These are phyloP conservation scores for Papilio polytes DNA, from an alignment of 1,140 invertebrate species.

Conservation along the genomic window DNA sequence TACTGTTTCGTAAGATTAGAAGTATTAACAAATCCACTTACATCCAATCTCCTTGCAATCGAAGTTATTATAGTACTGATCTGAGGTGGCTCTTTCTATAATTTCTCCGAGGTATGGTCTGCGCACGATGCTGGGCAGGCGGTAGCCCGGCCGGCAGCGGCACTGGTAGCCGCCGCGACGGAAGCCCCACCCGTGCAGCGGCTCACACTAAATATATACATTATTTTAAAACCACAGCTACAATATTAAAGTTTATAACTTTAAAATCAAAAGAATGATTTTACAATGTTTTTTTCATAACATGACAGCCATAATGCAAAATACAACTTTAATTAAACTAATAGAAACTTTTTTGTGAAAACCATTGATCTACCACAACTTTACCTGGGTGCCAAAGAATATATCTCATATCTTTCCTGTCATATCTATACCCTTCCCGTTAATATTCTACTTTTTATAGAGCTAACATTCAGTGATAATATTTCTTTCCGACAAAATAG, in stretches of 20 bases:
- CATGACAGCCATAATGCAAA: too few species aligned
- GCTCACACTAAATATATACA: constrained; percentile 92
- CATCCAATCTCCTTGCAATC: constrained; percentile 96
- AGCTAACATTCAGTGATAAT: too few species aligned
- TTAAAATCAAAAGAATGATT: background rate
- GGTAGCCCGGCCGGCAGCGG: constrained; percentile 94
- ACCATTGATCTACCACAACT: too few species aligned
- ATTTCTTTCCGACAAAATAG: too few species aligned
- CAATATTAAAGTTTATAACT: background rate
- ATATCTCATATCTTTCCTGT: too few species aligned
- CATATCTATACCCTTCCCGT: too few species aligned
- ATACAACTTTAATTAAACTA: background rate
- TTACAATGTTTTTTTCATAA: too few species aligned
- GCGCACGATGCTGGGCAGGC: constrained; percentile 93
- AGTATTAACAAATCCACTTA: constrained; percentile 82
- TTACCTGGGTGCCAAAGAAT: too few species aligned
- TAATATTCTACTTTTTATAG: too few species aligned
- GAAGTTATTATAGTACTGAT: constrained; percentile 97
- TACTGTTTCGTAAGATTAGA: too few species aligned
- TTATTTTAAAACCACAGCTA: constrained; percentile 20
- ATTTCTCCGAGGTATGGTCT: constrained; percentile 97
- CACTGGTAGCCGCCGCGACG: constrained; percentile 98
- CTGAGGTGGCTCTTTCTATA: constrained; percentile 94
- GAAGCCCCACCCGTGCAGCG: constrained; percentile 97
- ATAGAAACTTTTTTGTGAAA: too few species aligned